Percentiles rank a stretch among this genome's conserved stretches.
phyloP scores from a whole-genome alignment of 2,797 vertebrate species.

The Pampus argenteus region DNA sequence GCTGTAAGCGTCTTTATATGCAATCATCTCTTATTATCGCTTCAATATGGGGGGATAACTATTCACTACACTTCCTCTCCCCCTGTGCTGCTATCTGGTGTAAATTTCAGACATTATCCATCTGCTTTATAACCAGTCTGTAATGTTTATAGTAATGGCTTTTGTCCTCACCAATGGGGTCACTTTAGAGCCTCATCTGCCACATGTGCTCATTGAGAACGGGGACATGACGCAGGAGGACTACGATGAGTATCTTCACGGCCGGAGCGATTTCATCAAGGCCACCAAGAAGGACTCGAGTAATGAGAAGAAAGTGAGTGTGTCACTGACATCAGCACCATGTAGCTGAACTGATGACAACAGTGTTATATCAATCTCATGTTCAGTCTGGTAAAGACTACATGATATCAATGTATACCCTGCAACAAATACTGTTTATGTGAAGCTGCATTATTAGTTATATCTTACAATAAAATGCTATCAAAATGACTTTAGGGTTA shows the following conservation, averaged over 20 bases:
- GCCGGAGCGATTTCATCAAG: conserved; percentile 92
- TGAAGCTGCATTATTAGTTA: not conserved
- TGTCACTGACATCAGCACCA: conserved; percentile 9
- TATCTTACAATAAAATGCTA: not conserved
- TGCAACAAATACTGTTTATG: not conserved
- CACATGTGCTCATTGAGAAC: conserved; percentile 91
- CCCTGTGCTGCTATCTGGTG: not conserved
- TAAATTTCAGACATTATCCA: conserved; percentile 26
- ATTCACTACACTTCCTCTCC: not conserved
- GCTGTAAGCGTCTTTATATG: conserved; percentile 24
- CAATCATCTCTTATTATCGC: conserved; percentile 23
- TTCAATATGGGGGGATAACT: conserved; percentile 10
- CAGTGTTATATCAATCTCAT: conserved; percentile 4
- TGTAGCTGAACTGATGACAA: conserved; percentile 1
- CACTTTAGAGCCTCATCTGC: conserved; percentile 91
- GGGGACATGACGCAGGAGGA: conserved; percentile 93
- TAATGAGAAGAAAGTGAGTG: conserved; percentile 90
- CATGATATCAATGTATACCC: not conserved
- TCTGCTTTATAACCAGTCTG: conserved; percentile 35
- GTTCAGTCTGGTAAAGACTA: not conserved
- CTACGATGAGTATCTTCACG: conserved; percentile 91
- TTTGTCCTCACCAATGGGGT: conserved; percentile 29
- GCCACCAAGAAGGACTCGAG: conserved; percentile 92
- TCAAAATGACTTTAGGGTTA: not conserved
- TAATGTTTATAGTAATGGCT: conserved; percentile 32